phyloP scores from a whole-genome alignment of 2,888 invertebrate genomes.

The Zelleria hepariella region DNA sequence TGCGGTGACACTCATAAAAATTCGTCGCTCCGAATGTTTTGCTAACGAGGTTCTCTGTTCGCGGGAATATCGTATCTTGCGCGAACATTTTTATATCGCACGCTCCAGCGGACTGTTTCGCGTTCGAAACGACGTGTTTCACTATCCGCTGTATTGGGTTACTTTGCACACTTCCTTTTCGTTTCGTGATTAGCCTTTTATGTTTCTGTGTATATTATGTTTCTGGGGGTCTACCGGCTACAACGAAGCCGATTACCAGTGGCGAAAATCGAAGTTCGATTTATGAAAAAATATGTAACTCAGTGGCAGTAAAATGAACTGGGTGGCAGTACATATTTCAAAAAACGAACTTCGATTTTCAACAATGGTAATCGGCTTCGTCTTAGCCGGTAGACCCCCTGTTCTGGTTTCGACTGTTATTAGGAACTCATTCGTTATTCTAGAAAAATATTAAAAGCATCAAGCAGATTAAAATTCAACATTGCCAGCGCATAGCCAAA shows the following conservation, averaged over 20 bases:
- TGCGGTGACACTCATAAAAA: constrained; percentile 63
- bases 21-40: constrained; percentile 53
- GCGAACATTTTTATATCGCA: constrained; percentile 4
- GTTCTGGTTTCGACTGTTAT: too few species aligned
- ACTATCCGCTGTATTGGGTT: not conserved
- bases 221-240: too few species aligned
- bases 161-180: not conserved
- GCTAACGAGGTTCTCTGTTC: constrained; percentile 33
- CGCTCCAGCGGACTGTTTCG: not conserved
- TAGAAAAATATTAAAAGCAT: too few species aligned
- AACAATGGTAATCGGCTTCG: too few species aligned
- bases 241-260: too few species aligned
- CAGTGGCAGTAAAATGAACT: too few species aligned
- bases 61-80: constrained; percentile 14
- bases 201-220: not conserved
- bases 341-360: too few species aligned
- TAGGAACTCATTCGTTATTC: too few species aligned
- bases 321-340: too few species aligned
- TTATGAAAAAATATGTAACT: too few species aligned
- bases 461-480: not conserved
- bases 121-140: not conserved
- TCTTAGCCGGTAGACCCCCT: too few species aligned
- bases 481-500: not conserved
- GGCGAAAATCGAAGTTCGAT: too few species aligned
- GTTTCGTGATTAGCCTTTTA: not conserved